Conservation (phyloP, 2,797 vertebrate genomes). For the Calcarius lapponicus region DNA sequence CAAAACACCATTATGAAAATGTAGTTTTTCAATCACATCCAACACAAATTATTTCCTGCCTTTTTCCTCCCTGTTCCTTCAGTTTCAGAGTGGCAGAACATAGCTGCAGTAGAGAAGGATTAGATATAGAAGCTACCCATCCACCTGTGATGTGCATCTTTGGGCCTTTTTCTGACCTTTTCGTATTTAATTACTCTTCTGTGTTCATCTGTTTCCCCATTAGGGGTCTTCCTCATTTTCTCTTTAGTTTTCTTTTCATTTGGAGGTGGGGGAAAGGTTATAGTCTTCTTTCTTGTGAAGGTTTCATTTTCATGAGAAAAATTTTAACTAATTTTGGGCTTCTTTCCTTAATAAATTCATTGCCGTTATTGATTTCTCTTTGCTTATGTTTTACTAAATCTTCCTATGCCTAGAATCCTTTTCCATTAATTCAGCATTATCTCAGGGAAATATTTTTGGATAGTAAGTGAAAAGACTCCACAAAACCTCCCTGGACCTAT, state of each 20-base stretch:
- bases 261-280: accelerated
- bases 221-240: not conserved
- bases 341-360: not conserved
- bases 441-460: not conserved
- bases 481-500: not conserved
- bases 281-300: not conserved
- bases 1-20: not conserved
- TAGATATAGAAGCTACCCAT: not conserved
- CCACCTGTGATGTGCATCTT: not conserved
- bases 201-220: not conserved
- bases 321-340: not conserved
- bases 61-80: not conserved
- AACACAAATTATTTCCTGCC: not conserved
- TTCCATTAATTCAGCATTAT: not conserved
- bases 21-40: not conserved
- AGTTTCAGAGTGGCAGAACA: not conserved
- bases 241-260: not conserved
- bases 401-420: not conserved
- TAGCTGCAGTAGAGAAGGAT: not conserved
- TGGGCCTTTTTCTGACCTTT: not conserved
- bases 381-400: not conserved
- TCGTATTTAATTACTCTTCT: not conserved
- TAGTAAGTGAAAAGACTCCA: not conserved
- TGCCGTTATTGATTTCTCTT: not conserved
- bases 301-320: not conserved